phyloP scores from a whole-genome alignment of 2,888 invertebrate species.

The Chloroclystis v-ata region DNA sequence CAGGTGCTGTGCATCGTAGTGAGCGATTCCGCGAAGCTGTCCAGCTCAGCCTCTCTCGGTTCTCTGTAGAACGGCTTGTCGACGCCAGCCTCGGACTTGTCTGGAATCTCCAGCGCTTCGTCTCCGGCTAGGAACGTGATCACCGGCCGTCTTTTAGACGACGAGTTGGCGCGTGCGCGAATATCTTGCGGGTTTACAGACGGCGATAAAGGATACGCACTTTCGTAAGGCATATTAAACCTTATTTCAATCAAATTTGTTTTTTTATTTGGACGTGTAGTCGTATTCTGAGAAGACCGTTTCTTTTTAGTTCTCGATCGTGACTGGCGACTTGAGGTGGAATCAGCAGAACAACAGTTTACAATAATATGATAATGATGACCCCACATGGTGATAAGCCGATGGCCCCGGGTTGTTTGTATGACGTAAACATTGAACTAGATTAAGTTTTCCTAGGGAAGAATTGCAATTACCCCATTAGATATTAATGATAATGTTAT shows the following conservation, averaged over 20 bases:
- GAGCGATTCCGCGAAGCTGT: slow-evolving; percentile 76
- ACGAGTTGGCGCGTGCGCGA: slow-evolving; percentile 79
- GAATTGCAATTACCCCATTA: slow-evolving; percentile 3
- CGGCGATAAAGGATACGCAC: slow-evolving; percentile 74
- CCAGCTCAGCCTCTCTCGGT: slow-evolving; percentile 72
- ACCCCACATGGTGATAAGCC: slow-evolving; percentile 58
- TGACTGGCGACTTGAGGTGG: slow-evolving; percentile 34
- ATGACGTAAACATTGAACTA: slow-evolving; percentile 53
- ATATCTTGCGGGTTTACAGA: slow-evolving; percentile 71
- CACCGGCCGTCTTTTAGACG: slow-evolving; percentile 58
- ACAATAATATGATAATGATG: slow-evolving; percentile 44
- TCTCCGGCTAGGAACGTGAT: slow-evolving; percentile 62
- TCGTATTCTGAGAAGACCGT: slow-evolving; percentile 26
- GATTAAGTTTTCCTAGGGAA: slow-evolving; percentile 12
- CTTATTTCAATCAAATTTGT: neutral
- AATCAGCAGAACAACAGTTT: slow-evolving; percentile 41
- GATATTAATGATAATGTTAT: no score
- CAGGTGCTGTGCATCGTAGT: slow-evolving; percentile 66
- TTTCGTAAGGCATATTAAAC: slow-evolving; percentile 78
- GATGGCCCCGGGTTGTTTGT: slow-evolving; percentile 44
- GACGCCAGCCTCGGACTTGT: slow-evolving; percentile 62
- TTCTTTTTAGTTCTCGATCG: slow-evolving; percentile 31
- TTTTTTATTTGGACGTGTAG: neutral
- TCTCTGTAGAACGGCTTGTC: slow-evolving; percentile 60
- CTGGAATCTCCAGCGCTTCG: slow-evolving; percentile 67